A percentile compares a stretch with the other conserved stretches of the same genome.
These are phyloP conservation scores for Stenopsyche tienmushanensis DNA, from an alignment of 1,140 invertebrate species.

Conservation along the genomic window DNA sequence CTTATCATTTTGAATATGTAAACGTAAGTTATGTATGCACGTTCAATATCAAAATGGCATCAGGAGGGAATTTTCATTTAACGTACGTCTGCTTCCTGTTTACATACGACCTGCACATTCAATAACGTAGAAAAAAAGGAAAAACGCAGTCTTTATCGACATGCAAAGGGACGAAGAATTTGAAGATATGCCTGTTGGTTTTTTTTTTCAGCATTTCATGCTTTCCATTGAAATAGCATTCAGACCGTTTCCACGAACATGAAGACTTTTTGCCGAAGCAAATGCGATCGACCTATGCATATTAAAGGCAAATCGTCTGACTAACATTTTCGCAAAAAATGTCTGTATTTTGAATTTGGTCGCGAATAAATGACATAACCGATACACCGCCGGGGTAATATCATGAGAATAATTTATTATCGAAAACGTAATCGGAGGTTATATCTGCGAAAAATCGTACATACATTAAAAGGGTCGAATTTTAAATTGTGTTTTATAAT, in stretches of 20 bases:
- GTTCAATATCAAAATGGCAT: not conserved
- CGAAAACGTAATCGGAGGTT: not conserved
- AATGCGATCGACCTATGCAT: slow-evolving; percentile 2
- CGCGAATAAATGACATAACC: not conserved
- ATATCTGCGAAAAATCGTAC: not conserved
- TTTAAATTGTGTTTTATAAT: slow-evolving; percentile 4
- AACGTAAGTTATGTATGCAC: too few relatives aligned
- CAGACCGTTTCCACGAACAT: slow-evolving; percentile 17
- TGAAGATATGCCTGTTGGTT: slow-evolving; percentile 32
- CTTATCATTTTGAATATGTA: too few relatives aligned
- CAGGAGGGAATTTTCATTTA: not conserved
- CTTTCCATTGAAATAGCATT: slow-evolving; percentile 3
- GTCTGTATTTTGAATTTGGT: not conserved
- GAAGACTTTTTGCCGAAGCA: slow-evolving; percentile 11
- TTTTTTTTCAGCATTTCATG: slow-evolving; percentile 15
- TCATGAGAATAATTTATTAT: too few relatives aligned
- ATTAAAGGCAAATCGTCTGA: not conserved
- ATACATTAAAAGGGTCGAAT: not conserved
- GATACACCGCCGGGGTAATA: too few relatives aligned
- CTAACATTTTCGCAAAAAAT: not conserved
- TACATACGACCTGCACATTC: not conserved
- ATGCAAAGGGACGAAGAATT: slow-evolving; percentile 40
- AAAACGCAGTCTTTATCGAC: slow-evolving; percentile 34
- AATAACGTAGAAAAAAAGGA: slow-evolving; percentile 28
- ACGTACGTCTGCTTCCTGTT: not conserved